phyloP scores from a whole-genome alignment of 2,113 vertebrate genomes.

The Rhizomys pruinosus region DNA sequence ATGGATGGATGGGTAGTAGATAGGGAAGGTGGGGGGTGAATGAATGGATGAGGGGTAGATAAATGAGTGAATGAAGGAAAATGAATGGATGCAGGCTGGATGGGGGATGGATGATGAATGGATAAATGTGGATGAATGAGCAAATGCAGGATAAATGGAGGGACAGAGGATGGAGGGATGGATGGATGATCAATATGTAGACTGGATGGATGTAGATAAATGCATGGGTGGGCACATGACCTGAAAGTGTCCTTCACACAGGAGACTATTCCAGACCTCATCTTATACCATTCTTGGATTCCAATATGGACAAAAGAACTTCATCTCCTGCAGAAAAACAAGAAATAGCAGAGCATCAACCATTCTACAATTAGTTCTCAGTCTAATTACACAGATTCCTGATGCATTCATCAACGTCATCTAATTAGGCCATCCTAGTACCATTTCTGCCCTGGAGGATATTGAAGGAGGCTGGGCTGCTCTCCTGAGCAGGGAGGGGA shows the following conservation, averaged over 20 bases:
- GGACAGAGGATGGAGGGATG: not conserved
- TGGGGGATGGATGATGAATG: not conserved
- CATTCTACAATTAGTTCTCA: conserved; percentile 71
- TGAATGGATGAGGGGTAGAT: not conserved
- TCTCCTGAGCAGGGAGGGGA: not conserved
- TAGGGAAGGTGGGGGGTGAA: not conserved
- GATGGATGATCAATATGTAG: too few relatives aligned
- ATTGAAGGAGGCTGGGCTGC: not conserved
- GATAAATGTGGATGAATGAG: not conserved
- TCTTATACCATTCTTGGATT: not conserved
- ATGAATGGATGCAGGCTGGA: not conserved
- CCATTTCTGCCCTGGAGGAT: not conserved
- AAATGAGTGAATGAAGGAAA: not conserved
- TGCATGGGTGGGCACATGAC: not conserved
- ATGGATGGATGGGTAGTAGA: not conserved
- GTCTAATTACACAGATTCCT: conserved; percentile 78
- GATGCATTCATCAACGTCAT: conserved; percentile 79
- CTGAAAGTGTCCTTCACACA: not conserved
- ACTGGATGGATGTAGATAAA: not conserved
- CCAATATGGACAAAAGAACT: conserved; percentile 32
- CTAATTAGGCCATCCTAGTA: conserved; percentile 70
- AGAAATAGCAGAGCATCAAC: conserved; percentile 35
- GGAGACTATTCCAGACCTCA: not conserved
- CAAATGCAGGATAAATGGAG: not conserved
- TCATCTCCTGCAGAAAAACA: not conserved